These are phyloP conservation scores for Cosmia trapezina DNA, from an alignment of 2,888 invertebrate genomes.

Conservation along the genomic window DNA sequence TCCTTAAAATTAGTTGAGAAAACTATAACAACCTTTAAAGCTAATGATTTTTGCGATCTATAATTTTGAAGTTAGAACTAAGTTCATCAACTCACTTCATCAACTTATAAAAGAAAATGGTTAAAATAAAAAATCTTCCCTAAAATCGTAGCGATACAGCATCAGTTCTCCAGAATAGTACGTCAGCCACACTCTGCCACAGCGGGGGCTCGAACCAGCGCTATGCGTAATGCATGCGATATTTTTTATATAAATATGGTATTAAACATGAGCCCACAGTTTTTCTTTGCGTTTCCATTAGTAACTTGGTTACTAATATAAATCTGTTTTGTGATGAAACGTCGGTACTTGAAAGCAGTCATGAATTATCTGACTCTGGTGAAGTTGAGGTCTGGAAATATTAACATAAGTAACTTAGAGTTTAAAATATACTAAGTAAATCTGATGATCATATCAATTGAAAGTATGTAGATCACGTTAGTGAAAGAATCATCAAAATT, in stretches of 20 bases:
- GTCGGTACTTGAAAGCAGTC: constrained; percentile 16
- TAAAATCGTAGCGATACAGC: constrained; percentile 31
- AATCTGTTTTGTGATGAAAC: constrained; percentile 38
- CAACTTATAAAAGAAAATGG: background rate
- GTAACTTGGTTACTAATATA: constrained; percentile 46
- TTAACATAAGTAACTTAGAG: too few relatives aligned
- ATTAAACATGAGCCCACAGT: constrained; percentile 67
- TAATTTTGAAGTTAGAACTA: background rate
- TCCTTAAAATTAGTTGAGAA: background rate
- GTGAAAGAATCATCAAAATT: too few relatives aligned
- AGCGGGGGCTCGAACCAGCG: constrained; percentile 71
- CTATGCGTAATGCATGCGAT: constrained; percentile 77
- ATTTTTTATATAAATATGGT: constrained; percentile 75
- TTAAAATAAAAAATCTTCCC: background rate
- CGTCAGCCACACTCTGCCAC: constrained; percentile 62
- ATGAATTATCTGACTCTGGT: background rate
- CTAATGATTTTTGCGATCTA: too few relatives aligned
- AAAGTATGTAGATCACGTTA: too few relatives aligned
- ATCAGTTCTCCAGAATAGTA: constrained; percentile 47
- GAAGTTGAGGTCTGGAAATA: background rate
- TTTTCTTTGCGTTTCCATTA: constrained; percentile 66
- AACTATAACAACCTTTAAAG: background rate
- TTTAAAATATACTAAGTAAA: too few relatives aligned
- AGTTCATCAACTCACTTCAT: too few relatives aligned
- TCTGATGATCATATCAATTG: background rate